Percentiles rank a stretch among this genome's conserved stretches.
Evolutionary conservation across 2,113 vertebrate genomes (phyloP).

Genomic region (Heterocephalus glaber): DNA sequence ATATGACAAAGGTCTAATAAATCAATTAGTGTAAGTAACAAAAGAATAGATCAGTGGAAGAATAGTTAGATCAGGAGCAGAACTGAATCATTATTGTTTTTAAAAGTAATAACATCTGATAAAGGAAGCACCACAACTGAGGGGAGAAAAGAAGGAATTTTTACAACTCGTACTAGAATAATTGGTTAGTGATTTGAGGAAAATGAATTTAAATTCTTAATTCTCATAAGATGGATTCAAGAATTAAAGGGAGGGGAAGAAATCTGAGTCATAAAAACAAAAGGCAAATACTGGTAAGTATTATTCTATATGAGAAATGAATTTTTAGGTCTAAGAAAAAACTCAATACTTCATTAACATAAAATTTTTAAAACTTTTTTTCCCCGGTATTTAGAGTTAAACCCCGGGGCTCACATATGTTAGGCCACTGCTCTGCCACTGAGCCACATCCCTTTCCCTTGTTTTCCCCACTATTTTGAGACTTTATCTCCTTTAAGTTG

Average conservation of each 20-base stretch:
- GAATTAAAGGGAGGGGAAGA: neutral
- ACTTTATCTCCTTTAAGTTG: neutral
- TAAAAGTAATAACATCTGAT: neutral
- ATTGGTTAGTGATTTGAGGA: neutral
- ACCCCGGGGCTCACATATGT: neutral
- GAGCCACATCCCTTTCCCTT: neutral
- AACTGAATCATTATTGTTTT: neutral
- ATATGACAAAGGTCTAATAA: neutral
- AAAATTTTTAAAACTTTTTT: neutral
- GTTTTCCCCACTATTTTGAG: neutral
- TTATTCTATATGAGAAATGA: neutral
- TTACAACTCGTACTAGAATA: neutral
- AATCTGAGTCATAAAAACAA: conserved; percentile 7
- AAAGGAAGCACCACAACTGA: neutral
- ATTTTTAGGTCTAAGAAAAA: conserved; percentile 6
- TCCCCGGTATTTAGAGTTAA: neutral
- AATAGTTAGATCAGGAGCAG: neutral
- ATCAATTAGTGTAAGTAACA: neutral
- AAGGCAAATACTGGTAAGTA: neutral
- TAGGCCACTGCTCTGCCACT: neutral
- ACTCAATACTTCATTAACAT: neutral
- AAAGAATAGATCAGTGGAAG: neutral
- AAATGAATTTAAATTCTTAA: conserved; percentile 31
- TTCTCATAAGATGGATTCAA: neutral
- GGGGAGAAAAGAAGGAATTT: neutral